A percentile compares a stretch with the other conserved stretches of the same genome.
Evolutionary conservation across 2,888 invertebrate genomes (phyloP).

Genomic region (Drosophila pseudotalamancana): DNA sequence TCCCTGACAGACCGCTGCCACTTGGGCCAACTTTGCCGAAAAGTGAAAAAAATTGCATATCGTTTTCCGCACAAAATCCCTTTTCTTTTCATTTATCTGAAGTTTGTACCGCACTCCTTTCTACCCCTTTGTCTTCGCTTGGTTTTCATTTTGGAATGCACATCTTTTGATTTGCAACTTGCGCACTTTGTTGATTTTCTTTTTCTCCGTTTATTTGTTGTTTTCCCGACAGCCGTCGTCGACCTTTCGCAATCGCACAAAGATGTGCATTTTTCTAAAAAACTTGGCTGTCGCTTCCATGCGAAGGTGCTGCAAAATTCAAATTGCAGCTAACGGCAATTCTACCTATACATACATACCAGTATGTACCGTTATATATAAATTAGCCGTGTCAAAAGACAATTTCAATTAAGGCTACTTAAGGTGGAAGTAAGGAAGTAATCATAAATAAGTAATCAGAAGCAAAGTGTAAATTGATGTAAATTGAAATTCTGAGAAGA

Average conservation of each 20-base stretch:
- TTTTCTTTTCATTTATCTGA: constrained; percentile 57
- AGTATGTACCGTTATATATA: too few relatives aligned
- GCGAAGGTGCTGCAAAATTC: constrained; percentile 59
- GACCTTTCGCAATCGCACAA: constrained; percentile 21
- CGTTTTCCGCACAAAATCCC: constrained; percentile 50
- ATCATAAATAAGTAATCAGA: background rate
- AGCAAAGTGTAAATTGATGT: background rate
- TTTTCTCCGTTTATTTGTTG: constrained; percentile 46
- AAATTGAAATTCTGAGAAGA: background rate
- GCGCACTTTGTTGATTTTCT: constrained; percentile 59
- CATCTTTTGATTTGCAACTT: constrained; percentile 66
- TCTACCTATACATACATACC: constrained; percentile 9
- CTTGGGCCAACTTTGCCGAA: constrained; percentile 13
- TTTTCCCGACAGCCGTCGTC: constrained; percentile 55
- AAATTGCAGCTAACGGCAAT: constrained; percentile 49
- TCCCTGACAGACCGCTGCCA: constrained; percentile 36
- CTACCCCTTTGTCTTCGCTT: background rate
- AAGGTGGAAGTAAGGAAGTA: background rate
- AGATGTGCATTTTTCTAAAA: constrained; percentile 31
- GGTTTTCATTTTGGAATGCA: constrained; percentile 10
- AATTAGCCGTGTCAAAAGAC: background rate
- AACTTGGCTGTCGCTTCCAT: constrained; percentile 36
- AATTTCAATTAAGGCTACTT: background rate
- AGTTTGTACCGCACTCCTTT: background rate
- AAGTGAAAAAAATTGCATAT: constrained; percentile 35